Percentiles rank a stretch among this genome's conserved stretches.
These are phyloP conservation scores for Glareola pratincola DNA, from an alignment of 2,113 vertebrate genomes.

Conservation along the genomic window DNA sequence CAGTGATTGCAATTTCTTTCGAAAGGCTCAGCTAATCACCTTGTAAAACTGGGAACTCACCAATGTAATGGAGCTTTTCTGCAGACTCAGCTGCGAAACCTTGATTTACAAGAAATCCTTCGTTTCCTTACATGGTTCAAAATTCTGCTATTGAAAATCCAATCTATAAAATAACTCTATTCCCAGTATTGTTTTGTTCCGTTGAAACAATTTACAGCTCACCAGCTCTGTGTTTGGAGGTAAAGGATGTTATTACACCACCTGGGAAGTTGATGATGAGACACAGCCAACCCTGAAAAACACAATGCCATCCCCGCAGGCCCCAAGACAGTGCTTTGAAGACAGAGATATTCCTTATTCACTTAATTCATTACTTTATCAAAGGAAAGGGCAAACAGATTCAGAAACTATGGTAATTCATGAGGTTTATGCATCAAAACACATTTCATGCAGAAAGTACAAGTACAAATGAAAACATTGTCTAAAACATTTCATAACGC, in stretches of 20 bases:
- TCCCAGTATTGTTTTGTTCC: neutral
- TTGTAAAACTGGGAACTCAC: neutral
- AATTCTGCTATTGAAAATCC: neutral
- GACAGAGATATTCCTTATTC: neutral
- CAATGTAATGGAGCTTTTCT: neutral
- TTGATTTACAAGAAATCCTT: neutral
- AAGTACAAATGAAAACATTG: neutral
- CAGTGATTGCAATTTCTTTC: neutral
- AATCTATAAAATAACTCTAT: neutral
- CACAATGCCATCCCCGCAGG: neutral
- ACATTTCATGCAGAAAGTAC: neutral
- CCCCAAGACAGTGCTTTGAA: neutral
- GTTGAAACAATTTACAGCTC: neutral
- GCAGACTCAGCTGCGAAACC: neutral
- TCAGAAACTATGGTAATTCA: neutral
- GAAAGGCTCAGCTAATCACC: neutral
- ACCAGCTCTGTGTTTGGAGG: neutral
- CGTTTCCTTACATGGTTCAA: neutral
- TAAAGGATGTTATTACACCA: neutral
- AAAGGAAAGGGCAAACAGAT: neutral
- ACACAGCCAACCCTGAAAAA: neutral
- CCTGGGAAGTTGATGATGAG: neutral
- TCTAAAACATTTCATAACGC: neutral
- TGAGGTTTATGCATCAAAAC: neutral
- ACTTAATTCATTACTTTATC: neutral